A percentile compares a stretch with the other conserved stretches of the same genome.
phyloP scores from a whole-genome alignment of 2,113 vertebrate genomes.

The Myotis lucifugus region DNA sequence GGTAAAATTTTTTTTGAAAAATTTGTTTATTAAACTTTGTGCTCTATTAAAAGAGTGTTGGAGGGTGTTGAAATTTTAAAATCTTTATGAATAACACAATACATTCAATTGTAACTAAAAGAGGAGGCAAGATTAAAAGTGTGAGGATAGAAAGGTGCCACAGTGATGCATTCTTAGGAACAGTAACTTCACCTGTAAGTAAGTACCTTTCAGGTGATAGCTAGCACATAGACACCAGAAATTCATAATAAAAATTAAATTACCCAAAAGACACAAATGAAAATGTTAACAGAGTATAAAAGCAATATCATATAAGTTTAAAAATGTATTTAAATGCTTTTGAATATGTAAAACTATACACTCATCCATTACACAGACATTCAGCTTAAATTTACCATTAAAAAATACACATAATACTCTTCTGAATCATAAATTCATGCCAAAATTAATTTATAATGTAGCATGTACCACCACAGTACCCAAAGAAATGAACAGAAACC shows the following conservation, averaged over 20 bases:
- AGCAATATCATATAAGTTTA: conserved; percentile 74
- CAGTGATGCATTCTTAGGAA: conserved; percentile 81
- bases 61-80: conserved; percentile 7
- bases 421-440: conserved; percentile 67
- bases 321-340: conserved; percentile 76
- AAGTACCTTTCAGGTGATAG: conserved; percentile 83
- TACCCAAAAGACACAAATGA: conserved; percentile 87
- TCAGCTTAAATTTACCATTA: conserved; percentile 66
- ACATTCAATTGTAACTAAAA: conserved; percentile 73
- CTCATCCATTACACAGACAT: conserved; percentile 66
- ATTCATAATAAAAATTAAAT: conserved; percentile 82
- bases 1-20: neutral
- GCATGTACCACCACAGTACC: conserved; percentile 75
- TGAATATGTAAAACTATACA: conserved; percentile 80
- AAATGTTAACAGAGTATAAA: conserved; percentile 80
- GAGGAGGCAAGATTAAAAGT: conserved; percentile 75
- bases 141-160: conserved; percentile 71
- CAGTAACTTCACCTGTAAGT: conserved; percentile 84
- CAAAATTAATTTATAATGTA: conserved; percentile 79
- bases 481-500: conserved; percentile 76
- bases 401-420: conserved; percentile 56
- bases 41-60: conserved; percentile 50
- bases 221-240: conserved; percentile 86
- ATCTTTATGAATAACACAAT: conserved; percentile 64
- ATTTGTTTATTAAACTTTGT: neutral